Base-by-base conservation (phyloP, 2,888 invertebrate genomes). In the Bombylius discolor region DNA sequence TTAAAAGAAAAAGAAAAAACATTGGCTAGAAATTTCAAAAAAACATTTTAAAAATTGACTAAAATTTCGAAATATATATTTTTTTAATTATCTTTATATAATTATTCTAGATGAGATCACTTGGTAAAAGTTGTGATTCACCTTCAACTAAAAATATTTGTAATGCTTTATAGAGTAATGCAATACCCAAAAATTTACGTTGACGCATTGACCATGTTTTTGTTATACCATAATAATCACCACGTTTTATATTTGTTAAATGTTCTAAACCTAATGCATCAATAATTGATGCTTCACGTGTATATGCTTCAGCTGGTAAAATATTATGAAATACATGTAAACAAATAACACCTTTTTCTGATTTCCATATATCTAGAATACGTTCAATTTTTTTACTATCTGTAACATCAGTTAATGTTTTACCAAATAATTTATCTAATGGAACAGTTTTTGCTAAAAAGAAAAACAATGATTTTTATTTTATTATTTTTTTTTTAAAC, bases 281-380 rank as follows among this genome's bases (percentile, higher is more conserved):
- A 14, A 98, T 94, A 81, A 98, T 95, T 11, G 90, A 83, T 0
- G 96, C 96, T 72, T 98, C 98, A 60, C 96, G 78, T 0, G 94
- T 93, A 63, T 87, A 91, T 0, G 98, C 97, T 71, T 98, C 98
- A 0, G 85, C 89, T 0, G 93, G 87, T 51, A 91, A 85, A 2
- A 88, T 83, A 70, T 94, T 93, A 65, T 92, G 92, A 70, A 93
- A 97, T 49, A 94, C 81, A 65, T 92, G 91, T 2, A 97, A 76
- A 56, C 94, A 93, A 1, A 97, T 82, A 0, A 98, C 94, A 1
- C 97, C 97, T 13, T 80, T 76, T 55, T 84, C 83, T 61, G 79
- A 78, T 1, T 81, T 77, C 97, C 97, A 98, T 60, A 98, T 90
- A 64, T 89, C 84, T 12, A 92, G 70, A 58, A 98, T 97, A 55